Percentiles rank a stretch among this genome's conserved stretches.
Evolutionary conservation across 2,797 vertebrate species (phyloP).

Genomic region (Pseudomugil tenellus): DNA sequence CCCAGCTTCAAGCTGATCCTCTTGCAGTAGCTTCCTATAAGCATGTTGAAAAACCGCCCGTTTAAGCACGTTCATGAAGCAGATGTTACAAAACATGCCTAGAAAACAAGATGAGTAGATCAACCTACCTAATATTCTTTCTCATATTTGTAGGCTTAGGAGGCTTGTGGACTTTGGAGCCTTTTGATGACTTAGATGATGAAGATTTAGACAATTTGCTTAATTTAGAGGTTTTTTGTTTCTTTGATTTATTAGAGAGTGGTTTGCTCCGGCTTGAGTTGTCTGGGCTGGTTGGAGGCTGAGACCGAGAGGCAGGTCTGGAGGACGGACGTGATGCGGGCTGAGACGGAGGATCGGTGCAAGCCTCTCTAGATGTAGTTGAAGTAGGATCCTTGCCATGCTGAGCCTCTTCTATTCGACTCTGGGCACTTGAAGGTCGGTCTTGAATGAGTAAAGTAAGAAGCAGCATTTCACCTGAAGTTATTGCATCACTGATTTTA

Average conservation of each 20-base stretch:
- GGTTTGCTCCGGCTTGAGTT: constrained; percentile 77
- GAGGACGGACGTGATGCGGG: constrained; percentile 83
- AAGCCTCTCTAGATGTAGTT: constrained; percentile 91
- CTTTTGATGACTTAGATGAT: constrained; percentile 78
- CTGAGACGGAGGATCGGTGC: constrained; percentile 80
- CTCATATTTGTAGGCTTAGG: constrained; percentile 93
- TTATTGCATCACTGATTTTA: neutral
- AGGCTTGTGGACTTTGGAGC: constrained; percentile 74
- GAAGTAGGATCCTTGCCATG: constrained; percentile 86
- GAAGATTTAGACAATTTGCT: constrained; percentile 77
- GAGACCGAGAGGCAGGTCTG: constrained; percentile 69
- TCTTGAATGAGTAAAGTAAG: constrained; percentile 74
- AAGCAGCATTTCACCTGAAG: constrained; percentile 7
- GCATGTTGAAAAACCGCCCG: neutral
- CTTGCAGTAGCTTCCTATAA: constrained; percentile 93
- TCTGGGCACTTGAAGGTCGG: constrained; percentile 84
- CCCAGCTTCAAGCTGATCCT: constrained; percentile 96
- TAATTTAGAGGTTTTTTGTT: constrained; percentile 76
- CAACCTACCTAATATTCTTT: constrained; percentile 93
- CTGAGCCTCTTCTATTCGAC: constrained; percentile 81
- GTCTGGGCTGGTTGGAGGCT: constrained; percentile 61
- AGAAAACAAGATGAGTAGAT: neutral
- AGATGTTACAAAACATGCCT: neutral
- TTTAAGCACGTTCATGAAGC: neutral
- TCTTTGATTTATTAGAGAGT: constrained; percentile 87